Evolutionary conservation across 1,140 invertebrate genomes (phyloP), one percentile per base, ranked within the genome.

Genomic region (Trichonephila clavata): DNA sequence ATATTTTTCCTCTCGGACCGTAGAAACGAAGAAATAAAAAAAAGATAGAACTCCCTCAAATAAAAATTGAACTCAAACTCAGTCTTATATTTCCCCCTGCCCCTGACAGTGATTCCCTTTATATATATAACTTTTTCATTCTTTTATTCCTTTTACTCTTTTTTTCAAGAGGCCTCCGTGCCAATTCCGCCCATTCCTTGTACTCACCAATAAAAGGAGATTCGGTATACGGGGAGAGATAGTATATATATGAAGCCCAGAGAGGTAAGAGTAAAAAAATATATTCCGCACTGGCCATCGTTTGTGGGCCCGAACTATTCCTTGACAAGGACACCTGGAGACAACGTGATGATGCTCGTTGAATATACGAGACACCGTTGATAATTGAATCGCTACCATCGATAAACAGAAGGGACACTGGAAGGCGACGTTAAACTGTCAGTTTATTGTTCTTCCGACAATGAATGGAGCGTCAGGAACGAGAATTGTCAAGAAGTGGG

Each of bases 281-380:
- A 71, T 59, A 24, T 84, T 89, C 63, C 63, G 14, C 68, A 89
- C 32, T 89, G 87, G 71, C 87, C 87, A 77, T 89, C 63, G 83
- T 60, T 59, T 43, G 83, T 59, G 50, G 57, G 83, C 27, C 57
- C 59, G 39, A 21, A 43, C 77, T 59, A 81, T 90, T 90, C 89
- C 39, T 92, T 93, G 92, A 93, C 92, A 93, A 63, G 92, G 92
- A 93, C 92, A 93, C 92, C 92, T 93, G 92, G 92, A 93, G 92
- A 93, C 92, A 93, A 87, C 84, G 71, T 50, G 77, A 81, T 91
- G 89, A 65, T 60, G 71, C 90, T 92, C 92, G 92, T 93, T 88
- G 84, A 93, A 93, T 93, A 93, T 93, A 93, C 92, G 92, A 87
- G 92, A 93, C 92, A 88, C 24, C 39, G 65, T 65, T 88, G 92